Evolutionary conservation across 2,113 vertebrate genomes (phyloP), one percentile per base, ranked within the genome.

Genomic region (Hippocampus abdominalis): DNA sequence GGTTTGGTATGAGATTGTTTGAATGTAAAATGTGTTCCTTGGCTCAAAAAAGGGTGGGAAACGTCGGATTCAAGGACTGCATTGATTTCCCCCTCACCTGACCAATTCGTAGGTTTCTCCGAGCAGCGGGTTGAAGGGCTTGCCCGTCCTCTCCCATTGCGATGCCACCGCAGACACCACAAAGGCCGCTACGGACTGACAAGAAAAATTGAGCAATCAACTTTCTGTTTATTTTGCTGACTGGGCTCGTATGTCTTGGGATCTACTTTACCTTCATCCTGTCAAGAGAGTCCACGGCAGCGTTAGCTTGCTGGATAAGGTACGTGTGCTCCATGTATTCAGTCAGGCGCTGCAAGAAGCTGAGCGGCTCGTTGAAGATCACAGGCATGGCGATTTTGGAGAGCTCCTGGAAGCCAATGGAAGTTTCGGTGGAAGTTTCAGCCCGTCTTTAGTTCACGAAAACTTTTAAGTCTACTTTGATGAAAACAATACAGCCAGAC

Each of bases 361-460:
- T 99, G 78, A 99, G 89, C 0, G 97, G 97, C 86, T 99, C 97
- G 0, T 99, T 99, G 91, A 99, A 98, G 88, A 99, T 98, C 36
- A 99, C 97, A 0, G 97, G 97, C 97, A 99, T 98, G 1, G 97
- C 96, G 80, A 99, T 98, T 89, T 98, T 99, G 61, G 97, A 99
- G 27, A 99, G 63, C 77, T 99, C 97, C 97, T 99, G 82, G 70
- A 64, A 76, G 18, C 64, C 11, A n/a, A n/a, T n/a, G n/a, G n/a
- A n/a, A n/a, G 9, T 44, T 1, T 44, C 42, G 12, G 42, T 44
- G 10, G 42, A 8, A 13, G 3, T 44, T 44, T 44, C 10, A 12
- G 5, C 32, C 32, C 32, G 32, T 5, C 32, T 36, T 44, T 44
- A 15, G 13, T 12, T 10, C 42, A 44, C 3, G 13, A 44, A 15